Base-by-base conservation (phyloP, 2,797 vertebrate species). In the Chaenodraco wilsoni region DNA sequence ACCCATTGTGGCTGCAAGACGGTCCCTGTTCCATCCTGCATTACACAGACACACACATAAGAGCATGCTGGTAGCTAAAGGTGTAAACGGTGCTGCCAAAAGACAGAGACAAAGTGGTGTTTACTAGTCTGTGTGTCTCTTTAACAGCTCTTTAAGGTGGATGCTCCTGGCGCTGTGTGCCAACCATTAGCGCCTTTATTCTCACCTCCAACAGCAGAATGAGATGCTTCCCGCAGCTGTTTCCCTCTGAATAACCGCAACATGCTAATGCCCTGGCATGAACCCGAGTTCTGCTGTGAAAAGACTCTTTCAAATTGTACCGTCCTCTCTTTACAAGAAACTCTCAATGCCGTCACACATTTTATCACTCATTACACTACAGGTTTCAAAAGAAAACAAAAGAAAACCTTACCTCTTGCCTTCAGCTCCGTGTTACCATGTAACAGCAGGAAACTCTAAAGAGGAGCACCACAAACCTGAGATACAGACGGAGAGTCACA, bases 371-470 rank as follows among this genome's bases (percentile, higher is more conserved):
- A 16, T 17, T 16, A 62, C 15, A 61, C 58, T 31, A 5, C 40
- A 21, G 54, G 71, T 27, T 21, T 5, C n/a, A 57, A 33, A 67
- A 10, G 21, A 44, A 37, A 61, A 51, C 67, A 14, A 33, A 51
- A 43, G 64, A 65, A 51, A 48, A 81, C 40, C 85, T 89, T 93
- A 94, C 92, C 90, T 89, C 90, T 91, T 75, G 81, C 85, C 85
- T 92, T 93, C 87, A 94, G 89, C 84, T 93, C 71, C 81, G 86
- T 82, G 89, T 88, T 86, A 94, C 83, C 91, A 92, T 94, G 88
- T 91, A 94, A 88, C 85, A 92, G 89, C 92, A 92, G 91, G 91
- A 93, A 90, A 87, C 88, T 88, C 72, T 85, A 84, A 86, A 91
- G 82, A 86, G 87, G 87, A 93, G 84, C 65, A 78, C 88, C 85